These are phyloP conservation scores for Oplegnathus fasciatus DNA, from an alignment of 2,113 vertebrate species.

Conservation along the genomic window DNA sequence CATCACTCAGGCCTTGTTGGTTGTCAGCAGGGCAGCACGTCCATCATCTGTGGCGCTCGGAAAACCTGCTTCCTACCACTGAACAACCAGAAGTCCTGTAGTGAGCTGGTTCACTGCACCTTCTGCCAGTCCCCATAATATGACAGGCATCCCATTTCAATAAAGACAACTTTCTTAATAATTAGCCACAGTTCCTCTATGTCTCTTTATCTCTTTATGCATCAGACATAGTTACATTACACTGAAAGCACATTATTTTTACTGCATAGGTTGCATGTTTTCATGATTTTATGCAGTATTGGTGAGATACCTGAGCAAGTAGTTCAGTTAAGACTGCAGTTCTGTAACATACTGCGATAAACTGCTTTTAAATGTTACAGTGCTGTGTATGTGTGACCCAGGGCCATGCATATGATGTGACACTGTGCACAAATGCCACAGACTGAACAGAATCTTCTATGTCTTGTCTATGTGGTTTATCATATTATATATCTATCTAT, in stretches of 20 bases:
- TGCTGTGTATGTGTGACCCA: not conserved
- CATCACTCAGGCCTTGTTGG: constrained; percentile 49
- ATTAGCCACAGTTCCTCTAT: not conserved
- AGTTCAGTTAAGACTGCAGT: not conserved
- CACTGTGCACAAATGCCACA: not conserved
- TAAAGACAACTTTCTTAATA: constrained; percentile 1
- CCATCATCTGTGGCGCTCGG: constrained; percentile 10
- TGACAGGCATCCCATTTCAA: not conserved
- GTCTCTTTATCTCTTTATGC: not conserved
- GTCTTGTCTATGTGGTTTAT: not conserved
- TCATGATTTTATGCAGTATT: not conserved
- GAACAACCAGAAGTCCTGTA: not conserved
- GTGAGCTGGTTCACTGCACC: not conserved
- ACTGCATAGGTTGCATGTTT: not conserved
- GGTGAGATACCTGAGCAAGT: not conserved
- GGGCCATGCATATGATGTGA: not conserved
- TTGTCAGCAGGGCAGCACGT: constrained; percentile 14
- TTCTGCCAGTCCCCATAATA: too few species aligned
- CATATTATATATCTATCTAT: not conserved
- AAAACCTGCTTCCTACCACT: not conserved
- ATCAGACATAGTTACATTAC: not conserved
- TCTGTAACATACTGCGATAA: not conserved
- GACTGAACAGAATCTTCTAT: not conserved
- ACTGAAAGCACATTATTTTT: not conserved
- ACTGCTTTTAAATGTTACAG: not conserved